phyloP scores from a whole-genome alignment of 2,888 invertebrate species.

The Tupiocoris notatus region DNA sequence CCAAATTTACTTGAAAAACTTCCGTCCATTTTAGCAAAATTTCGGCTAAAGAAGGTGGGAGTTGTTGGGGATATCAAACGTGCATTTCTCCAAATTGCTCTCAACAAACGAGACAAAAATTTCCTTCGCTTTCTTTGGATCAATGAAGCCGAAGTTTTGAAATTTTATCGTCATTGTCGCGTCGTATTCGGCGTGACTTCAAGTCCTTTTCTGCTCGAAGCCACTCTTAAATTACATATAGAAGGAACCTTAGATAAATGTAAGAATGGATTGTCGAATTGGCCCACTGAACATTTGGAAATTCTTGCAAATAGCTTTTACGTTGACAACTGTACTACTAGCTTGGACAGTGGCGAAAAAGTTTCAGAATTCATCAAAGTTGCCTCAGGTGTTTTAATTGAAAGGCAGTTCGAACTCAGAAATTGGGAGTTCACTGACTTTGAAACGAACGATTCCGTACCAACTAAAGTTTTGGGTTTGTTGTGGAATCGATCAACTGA shows the following conservation, averaged over 20 bases:
- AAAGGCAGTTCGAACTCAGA: background rate
- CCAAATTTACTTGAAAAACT: too few species aligned
- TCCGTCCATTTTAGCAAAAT: background rate
- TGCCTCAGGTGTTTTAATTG: background rate
- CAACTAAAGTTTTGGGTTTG: too few species aligned
- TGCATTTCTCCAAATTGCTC: conserved; percentile 11
- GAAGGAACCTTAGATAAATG: background rate
- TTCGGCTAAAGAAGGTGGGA: background rate
- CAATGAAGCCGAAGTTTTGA: background rate
- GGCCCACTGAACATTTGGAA: background rate
- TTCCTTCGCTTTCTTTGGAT: conserved; percentile 1
- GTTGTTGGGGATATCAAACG: background rate
- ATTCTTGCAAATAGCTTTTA: background rate
- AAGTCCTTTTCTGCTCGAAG: conserved; percentile 1
- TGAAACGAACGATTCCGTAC: too few species aligned
- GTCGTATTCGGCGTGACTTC: conserved; percentile 13
- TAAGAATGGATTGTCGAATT: background rate
- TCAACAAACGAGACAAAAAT: background rate
- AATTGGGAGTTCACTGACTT: background rate
- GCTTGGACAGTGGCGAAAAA: background rate
- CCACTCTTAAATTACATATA: background rate
- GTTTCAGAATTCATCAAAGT: background rate
- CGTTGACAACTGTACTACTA: background rate
- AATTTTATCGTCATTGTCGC: background rate
- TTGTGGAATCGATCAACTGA: too few species aligned